These are phyloP conservation scores for Stenodema calcarata DNA, from an alignment of 2,888 invertebrate species.

Conservation along the genomic window DNA sequence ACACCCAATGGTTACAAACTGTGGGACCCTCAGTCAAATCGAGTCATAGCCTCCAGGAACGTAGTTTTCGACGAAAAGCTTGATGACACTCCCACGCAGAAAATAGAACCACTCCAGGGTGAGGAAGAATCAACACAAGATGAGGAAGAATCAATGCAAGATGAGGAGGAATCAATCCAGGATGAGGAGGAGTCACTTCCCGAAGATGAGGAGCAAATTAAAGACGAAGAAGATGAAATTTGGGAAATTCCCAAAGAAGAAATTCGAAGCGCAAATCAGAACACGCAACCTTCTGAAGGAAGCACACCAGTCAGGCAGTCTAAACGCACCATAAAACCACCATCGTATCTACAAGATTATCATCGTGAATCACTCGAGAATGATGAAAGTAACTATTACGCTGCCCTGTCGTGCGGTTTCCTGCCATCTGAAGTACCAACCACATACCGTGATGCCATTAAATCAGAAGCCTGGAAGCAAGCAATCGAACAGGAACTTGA, in stretches of 20 bases:
- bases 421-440: background rate
- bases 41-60: background rate
- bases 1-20: background rate
- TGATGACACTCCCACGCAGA: background rate
- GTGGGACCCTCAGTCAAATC: background rate
- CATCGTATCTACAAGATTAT: background rate
- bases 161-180: background rate
- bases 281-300: background rate
- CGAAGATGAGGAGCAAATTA: background rate
- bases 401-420: background rate
- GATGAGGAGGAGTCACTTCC: background rate
- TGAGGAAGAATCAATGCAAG: background rate
- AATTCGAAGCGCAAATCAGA: background rate
- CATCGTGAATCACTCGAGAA: background rate
- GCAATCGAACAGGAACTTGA: background rate
- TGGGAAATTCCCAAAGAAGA: background rate
- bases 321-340: background rate
- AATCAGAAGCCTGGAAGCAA: background rate
- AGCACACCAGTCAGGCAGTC: background rate
- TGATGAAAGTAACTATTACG: background rate
- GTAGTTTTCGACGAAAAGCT: background rate
- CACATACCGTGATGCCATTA: background rate
- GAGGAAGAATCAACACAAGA: background rate
- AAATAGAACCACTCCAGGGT: background rate
- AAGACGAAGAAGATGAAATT: background rate